Evolutionary conservation across 2,888 invertebrate species (phyloP).

Genomic region (Oxycera nigricornis): DNA sequence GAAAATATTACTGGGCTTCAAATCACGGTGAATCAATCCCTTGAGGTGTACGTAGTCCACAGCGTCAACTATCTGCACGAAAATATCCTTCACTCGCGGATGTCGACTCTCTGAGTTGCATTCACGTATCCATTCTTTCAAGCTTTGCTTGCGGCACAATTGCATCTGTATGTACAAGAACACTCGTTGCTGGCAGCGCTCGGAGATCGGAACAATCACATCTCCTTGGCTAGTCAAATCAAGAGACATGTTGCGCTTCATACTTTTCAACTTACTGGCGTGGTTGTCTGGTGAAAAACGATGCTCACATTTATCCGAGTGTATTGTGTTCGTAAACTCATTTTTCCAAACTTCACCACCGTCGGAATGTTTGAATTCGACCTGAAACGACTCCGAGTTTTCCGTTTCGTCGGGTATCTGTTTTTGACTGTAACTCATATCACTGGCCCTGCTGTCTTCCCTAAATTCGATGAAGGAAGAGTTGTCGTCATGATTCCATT

Average conservation of each 20-base stretch:
- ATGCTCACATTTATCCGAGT: neutral
- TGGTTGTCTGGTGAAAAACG: constrained; percentile 2
- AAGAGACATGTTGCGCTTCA: constrained; percentile 58
- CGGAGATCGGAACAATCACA: constrained; percentile 35
- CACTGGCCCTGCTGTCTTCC: constrained; percentile 15
- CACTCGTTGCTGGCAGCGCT: constrained; percentile 63
- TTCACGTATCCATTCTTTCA: constrained; percentile 87
- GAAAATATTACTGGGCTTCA: constrained; percentile 94
- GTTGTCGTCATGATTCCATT: constrained; percentile 52
- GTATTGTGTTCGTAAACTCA: neutral
- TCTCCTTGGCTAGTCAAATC: constrained; percentile 53
- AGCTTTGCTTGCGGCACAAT: constrained; percentile 84
- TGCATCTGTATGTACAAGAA: constrained; percentile 99
- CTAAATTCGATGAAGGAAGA: constrained; percentile 55
- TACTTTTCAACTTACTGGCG: constrained; percentile 28
- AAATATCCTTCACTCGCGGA: constrained; percentile 70
- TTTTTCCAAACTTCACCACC: neutral
- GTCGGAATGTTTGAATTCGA: constrained; percentile 58
- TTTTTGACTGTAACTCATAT: constrained; percentile 43
- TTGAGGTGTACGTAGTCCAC: constrained; percentile 94
- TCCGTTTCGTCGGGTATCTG: constrained; percentile 50
- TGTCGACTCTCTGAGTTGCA: constrained; percentile 64
- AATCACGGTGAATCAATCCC: constrained; percentile 93
- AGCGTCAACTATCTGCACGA: constrained; percentile 90
- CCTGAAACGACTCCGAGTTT: constrained; percentile 60